phyloP scores from a whole-genome alignment of 1,140 invertebrate species.

The Drosophila baimaii region DNA sequence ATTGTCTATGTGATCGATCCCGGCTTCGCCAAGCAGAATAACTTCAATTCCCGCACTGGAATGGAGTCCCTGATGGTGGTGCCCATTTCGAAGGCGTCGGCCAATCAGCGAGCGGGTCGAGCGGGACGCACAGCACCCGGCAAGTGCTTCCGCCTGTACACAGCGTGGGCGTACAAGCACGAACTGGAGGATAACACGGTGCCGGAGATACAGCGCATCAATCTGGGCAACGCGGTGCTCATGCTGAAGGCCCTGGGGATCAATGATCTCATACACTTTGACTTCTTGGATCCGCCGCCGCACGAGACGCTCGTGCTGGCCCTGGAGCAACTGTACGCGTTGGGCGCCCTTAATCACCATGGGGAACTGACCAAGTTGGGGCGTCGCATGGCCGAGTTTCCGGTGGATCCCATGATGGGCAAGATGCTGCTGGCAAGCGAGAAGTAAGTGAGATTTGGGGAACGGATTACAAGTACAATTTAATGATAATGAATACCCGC shows the following conservation, averaged over 20 bases:
- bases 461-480: too few relatives aligned
- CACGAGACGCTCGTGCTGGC: slow-evolving; percentile 98
- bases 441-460: slow-evolving; percentile 89
- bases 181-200: slow-evolving; percentile 99
- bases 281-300: slow-evolving; percentile 99
- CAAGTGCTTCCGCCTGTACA: slow-evolving; percentile 99
- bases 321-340: slow-evolving; percentile 98
- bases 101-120: slow-evolving; percentile 96
- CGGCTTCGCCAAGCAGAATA: slow-evolving; percentile 99
- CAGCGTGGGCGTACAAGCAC: slow-evolving; percentile 98
- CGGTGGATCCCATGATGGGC: slow-evolving; percentile 99
- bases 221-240: slow-evolving; percentile 97
- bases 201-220: slow-evolving; percentile 99
- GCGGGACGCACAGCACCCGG: slow-evolving; percentile 97
- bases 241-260: slow-evolving; percentile 98
- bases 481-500: too few relatives aligned
- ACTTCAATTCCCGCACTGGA: slow-evolving; percentile 98
- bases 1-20: slow-evolving; percentile 99
- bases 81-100: slow-evolving; percentile 98
- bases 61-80: slow-evolving; percentile 99
- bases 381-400: slow-evolving; percentile 99
- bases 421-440: slow-evolving; percentile 99
- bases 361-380: slow-evolving; percentile 98
- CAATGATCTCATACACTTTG: slow-evolving; percentile 98
- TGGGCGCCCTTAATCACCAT: slow-evolving; percentile 98